Conservation (phyloP, 2,888 invertebrate species). For the Suillia variegata region DNA sequence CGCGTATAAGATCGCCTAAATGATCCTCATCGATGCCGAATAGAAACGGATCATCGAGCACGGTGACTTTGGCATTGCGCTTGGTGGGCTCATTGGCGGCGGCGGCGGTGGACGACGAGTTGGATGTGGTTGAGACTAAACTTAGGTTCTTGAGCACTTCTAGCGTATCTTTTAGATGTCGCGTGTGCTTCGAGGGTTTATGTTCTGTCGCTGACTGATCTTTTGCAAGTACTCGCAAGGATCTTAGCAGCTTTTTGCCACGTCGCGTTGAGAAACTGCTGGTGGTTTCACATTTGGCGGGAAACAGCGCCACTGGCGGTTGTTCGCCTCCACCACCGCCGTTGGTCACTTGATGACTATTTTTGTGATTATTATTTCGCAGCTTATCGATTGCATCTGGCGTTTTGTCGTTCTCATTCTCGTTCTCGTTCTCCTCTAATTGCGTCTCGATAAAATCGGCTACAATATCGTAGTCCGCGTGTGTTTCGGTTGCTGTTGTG, state of each 20-base stretch:
- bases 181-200: constrained; percentile 14
- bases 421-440: constrained; percentile 42
- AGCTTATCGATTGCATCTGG: not conserved
- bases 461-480: constrained; percentile 44
- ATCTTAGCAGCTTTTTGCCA: constrained; percentile 55
- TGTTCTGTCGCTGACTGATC: constrained; percentile 29
- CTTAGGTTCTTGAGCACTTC: constrained; percentile 28
- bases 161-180: constrained; percentile 18
- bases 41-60: constrained; percentile 61
- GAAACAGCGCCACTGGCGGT: constrained; percentile 44
- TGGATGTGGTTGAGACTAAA: no score
- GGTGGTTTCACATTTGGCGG: constrained; percentile 41
- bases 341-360: not conserved
- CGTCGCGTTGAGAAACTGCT: constrained; percentile 35
- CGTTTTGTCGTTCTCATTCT: constrained; percentile 24
- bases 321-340: not conserved
- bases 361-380: constrained; percentile 1
- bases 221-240: constrained; percentile 50
- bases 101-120: constrained; percentile 3
- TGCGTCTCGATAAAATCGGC: constrained; percentile 47
- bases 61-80: constrained; percentile 56
- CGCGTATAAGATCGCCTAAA: constrained; percentile 47
- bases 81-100: constrained; percentile 46
- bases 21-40: constrained; percentile 58
- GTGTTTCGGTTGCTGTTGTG: constrained; percentile 20